phyloP scores from a whole-genome alignment of 2,888 invertebrate genomes.

The Ormyrus pomaceus region DNA sequence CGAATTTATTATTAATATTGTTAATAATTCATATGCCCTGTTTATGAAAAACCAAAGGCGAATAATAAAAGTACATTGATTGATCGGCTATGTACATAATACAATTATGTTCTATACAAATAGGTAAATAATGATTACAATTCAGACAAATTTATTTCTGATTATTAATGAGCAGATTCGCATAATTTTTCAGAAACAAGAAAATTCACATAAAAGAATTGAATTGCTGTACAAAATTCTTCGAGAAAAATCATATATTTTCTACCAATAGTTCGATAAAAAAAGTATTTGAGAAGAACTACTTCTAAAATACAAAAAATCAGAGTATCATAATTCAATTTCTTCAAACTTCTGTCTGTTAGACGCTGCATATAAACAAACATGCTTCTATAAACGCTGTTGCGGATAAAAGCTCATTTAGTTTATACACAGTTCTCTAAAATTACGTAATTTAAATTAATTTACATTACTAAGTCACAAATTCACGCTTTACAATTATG shows the following conservation, averaged over 20 bases:
- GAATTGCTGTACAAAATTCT: constrained; percentile 36
- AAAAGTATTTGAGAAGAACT: background rate
- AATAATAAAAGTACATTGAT: constrained; percentile 34
- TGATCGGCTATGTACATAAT: constrained; percentile 39
- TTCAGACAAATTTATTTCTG: background rate
- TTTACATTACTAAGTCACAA: no score
- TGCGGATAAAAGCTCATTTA: constrained; percentile 17
- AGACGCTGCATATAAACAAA: constrained; percentile 9
- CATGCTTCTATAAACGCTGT: constrained; percentile 2
- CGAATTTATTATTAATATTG: constrained; percentile 44
- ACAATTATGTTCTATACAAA: constrained; percentile 36
- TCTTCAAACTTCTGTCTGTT: constrained; percentile 19
- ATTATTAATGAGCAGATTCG: background rate
- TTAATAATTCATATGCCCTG: constrained; percentile 36
- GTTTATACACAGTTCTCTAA: constrained; percentile 23
- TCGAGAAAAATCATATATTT: constrained; percentile 29
- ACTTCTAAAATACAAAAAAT: constrained; percentile 5
- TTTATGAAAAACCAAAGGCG: constrained; percentile 33
- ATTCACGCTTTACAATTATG: background rate
- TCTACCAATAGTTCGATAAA: background rate
- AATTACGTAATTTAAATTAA: constrained; percentile 6
- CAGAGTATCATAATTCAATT: background rate
- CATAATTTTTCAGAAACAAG: constrained; percentile 25
- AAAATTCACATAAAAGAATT: constrained; percentile 20
- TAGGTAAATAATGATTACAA: constrained; percentile 22